These are phyloP conservation scores for Centroberyx gerrardi DNA, from an alignment of 2,797 vertebrate species.

Conservation along the genomic window DNA sequence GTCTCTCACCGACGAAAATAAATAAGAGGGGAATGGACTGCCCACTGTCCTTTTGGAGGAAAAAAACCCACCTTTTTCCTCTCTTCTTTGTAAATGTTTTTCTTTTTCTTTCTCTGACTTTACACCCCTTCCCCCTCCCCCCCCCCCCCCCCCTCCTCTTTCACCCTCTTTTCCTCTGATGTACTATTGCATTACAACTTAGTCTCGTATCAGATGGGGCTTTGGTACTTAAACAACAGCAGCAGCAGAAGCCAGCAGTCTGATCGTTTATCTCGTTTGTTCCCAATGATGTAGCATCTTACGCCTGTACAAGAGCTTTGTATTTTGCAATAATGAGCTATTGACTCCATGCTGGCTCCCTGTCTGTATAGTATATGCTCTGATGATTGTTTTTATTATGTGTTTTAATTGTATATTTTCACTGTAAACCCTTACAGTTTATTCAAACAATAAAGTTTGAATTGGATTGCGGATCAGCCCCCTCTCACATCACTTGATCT, in stretches of 20 bases:
- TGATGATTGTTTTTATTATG: not conserved
- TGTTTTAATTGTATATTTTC: too few species aligned
- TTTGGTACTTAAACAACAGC: not conserved
- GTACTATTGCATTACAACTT: not conserved
- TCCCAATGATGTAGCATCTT: too few species aligned
- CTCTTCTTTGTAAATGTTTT: constrained; percentile 23
- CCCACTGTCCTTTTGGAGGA: not conserved
- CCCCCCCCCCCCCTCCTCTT: not conserved
- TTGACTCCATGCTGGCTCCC: not conserved
- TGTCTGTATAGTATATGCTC: not conserved
- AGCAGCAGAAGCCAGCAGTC: not conserved
- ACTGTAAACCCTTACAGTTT: too few species aligned
- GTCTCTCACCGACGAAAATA: not conserved
- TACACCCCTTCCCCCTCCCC: not conserved
- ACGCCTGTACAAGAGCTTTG: too few species aligned
- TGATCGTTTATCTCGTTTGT: too few species aligned
- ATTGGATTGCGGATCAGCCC: not conserved
- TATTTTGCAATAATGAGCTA: too few species aligned
- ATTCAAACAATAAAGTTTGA: not conserved
- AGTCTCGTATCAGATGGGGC: not conserved
- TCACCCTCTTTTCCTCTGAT: not conserved
- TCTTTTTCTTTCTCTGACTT: not conserved
- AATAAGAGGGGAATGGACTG: too few species aligned
- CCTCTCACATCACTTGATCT: not conserved
- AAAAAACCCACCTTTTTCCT: constrained; percentile 4